phyloP scores from a whole-genome alignment of 2,888 invertebrate genomes.

The Raillietiella orientalis region DNA sequence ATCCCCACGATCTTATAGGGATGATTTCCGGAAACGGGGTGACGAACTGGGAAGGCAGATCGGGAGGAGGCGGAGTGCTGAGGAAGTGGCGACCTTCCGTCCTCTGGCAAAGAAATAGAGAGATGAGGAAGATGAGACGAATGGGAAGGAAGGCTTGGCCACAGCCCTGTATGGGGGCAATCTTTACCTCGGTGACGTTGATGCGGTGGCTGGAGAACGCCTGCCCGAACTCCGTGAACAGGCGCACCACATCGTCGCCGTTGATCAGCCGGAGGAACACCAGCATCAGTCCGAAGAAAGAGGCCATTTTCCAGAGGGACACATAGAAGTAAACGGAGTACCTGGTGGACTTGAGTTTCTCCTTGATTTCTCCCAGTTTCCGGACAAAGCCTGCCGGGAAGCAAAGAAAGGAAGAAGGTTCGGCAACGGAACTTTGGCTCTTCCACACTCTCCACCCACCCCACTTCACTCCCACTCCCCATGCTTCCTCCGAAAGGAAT shows the following conservation, averaged over 20 bases:
- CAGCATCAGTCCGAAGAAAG: slow-evolving; percentile 40
- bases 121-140: no score
- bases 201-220: slow-evolving; percentile 15
- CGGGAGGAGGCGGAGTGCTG: no score
- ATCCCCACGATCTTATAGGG: slow-evolving; percentile 30
- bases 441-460: no score
- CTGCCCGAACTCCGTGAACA: slow-evolving; percentile 8
- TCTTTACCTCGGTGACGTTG: slow-evolving; percentile 35
- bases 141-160: no score
- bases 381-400: slow-evolving; percentile 36
- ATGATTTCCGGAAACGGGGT: slow-evolving; percentile 39
- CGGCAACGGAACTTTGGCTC: no score
- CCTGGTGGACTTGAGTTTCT: slow-evolving; percentile 37
- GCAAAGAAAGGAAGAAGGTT: no score
- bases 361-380: slow-evolving; percentile 38
- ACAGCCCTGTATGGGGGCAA: no score
- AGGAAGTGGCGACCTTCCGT: no score
- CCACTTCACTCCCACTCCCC: no score
- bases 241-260: slow-evolving; percentile 28
- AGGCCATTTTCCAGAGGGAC: slow-evolving; percentile 58
- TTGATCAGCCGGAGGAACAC: slow-evolving; percentile 32
- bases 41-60: no score
- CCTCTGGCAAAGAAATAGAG: no score
- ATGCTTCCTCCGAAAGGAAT: no score
- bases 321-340: slow-evolving; percentile 71